Conservation (phyloP, 2,113 vertebrate genomes). For the Pseudopipra pipra region DNA sequence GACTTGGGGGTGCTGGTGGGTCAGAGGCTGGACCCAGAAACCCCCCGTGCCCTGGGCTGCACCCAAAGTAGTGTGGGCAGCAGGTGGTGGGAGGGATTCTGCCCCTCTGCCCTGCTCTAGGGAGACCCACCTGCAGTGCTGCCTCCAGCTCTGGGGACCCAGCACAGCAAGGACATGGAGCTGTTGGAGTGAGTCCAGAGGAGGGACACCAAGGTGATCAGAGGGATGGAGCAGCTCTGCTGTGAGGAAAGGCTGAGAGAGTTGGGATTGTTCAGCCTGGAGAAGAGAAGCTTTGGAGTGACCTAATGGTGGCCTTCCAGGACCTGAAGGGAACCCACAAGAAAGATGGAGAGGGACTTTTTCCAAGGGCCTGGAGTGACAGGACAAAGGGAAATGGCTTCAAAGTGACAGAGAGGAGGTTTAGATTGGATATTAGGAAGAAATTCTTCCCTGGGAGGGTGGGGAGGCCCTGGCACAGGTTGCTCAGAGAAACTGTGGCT, state of each 20-base stretch:
- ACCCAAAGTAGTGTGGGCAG: background rate
- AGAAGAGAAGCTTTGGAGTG: background rate
- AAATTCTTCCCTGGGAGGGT: background rate
- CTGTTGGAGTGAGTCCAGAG: background rate
- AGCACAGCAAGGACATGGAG: background rate
- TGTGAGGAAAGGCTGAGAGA: background rate
- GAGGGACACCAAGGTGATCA: background rate
- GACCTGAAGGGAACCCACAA: background rate
- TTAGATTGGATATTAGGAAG: background rate
- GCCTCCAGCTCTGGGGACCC: background rate
- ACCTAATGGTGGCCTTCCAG: background rate
- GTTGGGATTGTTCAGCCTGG: no score
- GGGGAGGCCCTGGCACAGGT: background rate
- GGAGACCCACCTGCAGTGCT: background rate
- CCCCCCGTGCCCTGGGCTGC: background rate
- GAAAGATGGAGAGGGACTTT: background rate
- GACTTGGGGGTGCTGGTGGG: background rate
- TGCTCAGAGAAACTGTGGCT: background rate
- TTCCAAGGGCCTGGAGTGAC: background rate
- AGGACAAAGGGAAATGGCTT: background rate
- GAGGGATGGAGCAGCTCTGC: background rate
- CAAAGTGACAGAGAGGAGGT: background rate
- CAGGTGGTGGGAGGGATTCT: background rate
- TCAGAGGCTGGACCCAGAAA: background rate
- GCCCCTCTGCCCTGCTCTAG: background rate